Conservation (phyloP, 2,113 vertebrate genomes). For the Xyrauchen texanus region DNA sequence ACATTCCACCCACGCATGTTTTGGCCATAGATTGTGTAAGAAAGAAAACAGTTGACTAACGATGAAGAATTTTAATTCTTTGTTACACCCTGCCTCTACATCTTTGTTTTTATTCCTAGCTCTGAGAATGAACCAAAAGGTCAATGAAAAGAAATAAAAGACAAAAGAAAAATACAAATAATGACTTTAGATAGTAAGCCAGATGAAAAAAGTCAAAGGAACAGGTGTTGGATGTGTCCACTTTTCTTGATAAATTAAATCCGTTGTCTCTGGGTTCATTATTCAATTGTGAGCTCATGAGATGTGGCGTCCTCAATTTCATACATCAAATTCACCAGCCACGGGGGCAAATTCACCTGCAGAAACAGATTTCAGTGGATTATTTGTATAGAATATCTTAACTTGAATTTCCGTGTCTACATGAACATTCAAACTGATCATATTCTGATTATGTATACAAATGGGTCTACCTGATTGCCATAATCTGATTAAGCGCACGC, state of each 20-base stretch:
- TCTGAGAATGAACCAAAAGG: too few species aligned
- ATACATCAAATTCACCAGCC: constrained; percentile 75
- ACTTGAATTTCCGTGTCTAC: too few species aligned
- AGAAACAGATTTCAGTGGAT: constrained; percentile 4
- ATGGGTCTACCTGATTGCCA: too few species aligned
- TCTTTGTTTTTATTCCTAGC: not conserved
- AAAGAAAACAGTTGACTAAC: constrained; percentile 32
- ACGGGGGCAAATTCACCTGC: constrained; percentile 64
- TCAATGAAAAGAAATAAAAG: not conserved
- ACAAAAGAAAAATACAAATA: not conserved
- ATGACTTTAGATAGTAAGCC: not conserved
- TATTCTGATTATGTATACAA: too few species aligned
- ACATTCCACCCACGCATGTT: constrained; percentile 14
- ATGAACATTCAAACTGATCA: too few species aligned
- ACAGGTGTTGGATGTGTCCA: too few species aligned
- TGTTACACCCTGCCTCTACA: too few species aligned
- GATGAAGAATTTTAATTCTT: not conserved
- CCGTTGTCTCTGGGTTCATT: constrained; percentile 13
- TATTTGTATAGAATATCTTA: too few species aligned
- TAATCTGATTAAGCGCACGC: too few species aligned
- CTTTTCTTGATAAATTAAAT: not conserved
- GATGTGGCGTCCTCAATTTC: constrained; percentile 79
- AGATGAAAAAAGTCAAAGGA: too few species aligned
- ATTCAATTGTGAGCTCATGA: constrained; percentile 76
- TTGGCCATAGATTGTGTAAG: constrained; percentile 42